Evolutionary conservation across 2,113 vertebrate genomes (phyloP).

Genomic region (Isichthys henryi): DNA sequence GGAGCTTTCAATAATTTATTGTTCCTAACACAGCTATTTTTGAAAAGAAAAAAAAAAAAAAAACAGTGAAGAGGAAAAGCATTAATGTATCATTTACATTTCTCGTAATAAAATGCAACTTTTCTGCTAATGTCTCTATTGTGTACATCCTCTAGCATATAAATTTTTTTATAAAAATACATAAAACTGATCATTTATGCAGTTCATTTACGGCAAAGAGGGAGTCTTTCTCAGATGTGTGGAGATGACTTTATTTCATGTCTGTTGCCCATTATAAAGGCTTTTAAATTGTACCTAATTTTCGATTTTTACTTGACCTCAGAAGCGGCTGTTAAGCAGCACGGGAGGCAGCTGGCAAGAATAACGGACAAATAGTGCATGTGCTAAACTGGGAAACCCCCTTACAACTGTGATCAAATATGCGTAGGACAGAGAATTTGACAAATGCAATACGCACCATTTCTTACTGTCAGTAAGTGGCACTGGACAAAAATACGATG

Average conservation of each 20-base stretch:
- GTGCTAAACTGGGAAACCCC: neutral
- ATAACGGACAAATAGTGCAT: neutral
- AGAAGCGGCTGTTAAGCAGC: neutral
- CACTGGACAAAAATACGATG: neutral
- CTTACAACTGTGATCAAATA: neutral
- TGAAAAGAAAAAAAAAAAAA: constrained; percentile 25
- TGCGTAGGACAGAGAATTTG: neutral
- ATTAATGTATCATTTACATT: constrained; percentile 45
- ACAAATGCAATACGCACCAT: neutral
- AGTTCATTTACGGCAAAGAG: neutral
- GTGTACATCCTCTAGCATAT: neutral
- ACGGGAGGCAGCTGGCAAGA: neutral
- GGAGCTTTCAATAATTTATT: constrained; percentile 40
- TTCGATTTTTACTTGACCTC: neutral
- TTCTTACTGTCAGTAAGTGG: neutral
- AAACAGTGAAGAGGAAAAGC: constrained; percentile 1
- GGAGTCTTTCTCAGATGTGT: neutral
- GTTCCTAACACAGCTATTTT: constrained; percentile 43
- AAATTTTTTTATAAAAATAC: too few species aligned
- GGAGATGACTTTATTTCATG: neutral
- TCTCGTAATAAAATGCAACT: constrained; percentile 49
- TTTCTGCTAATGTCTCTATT: constrained; percentile 19
- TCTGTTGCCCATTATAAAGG: neutral
- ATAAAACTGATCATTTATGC: neutral
- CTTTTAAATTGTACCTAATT: neutral